Conservation (phyloP, 2,888 invertebrate species). For the Apamea epomidion region DNA sequence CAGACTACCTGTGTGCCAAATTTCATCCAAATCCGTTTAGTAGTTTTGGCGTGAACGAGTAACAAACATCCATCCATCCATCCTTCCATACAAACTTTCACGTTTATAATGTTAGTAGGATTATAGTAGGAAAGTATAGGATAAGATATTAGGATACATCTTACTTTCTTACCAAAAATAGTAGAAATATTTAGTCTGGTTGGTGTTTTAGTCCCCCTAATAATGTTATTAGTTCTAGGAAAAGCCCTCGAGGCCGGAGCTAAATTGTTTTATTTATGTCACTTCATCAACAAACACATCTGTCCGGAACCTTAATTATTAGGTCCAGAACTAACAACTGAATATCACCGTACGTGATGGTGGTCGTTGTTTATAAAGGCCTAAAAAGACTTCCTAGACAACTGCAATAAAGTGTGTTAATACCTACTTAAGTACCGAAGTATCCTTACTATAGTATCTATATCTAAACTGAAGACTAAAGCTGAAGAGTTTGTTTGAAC, state of each 20-base stretch:
- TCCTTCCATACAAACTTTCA: not conserved
- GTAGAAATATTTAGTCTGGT: constrained; percentile 6
- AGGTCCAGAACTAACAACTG: constrained; percentile 13
- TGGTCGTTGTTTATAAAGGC: not conserved
- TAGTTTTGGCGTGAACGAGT: no score
- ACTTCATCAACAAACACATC: constrained; percentile 13
- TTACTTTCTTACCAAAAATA: not conserved
- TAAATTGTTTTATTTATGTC: constrained; percentile 17
- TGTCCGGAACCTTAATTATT: constrained; percentile 10
- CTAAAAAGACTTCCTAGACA: not conserved
- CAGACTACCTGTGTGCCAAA: not conserved
- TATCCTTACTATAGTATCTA: no score
- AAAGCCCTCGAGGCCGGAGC: not conserved
- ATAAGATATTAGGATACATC: not conserved
- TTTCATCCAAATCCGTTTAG: no score
- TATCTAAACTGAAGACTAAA: no score
- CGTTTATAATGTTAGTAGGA: no score
- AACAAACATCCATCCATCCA: no score
- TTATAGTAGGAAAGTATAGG: not conserved
- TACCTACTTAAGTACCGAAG: no score
- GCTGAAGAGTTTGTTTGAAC: no score
- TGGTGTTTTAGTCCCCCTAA: constrained; percentile 14
- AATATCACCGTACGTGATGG: not conserved
- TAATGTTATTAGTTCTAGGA: constrained; percentile 4
- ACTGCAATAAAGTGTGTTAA: not conserved